Base-by-base conservation (phyloP, 2,113 vertebrate species). In the Vidua macroura region DNA sequence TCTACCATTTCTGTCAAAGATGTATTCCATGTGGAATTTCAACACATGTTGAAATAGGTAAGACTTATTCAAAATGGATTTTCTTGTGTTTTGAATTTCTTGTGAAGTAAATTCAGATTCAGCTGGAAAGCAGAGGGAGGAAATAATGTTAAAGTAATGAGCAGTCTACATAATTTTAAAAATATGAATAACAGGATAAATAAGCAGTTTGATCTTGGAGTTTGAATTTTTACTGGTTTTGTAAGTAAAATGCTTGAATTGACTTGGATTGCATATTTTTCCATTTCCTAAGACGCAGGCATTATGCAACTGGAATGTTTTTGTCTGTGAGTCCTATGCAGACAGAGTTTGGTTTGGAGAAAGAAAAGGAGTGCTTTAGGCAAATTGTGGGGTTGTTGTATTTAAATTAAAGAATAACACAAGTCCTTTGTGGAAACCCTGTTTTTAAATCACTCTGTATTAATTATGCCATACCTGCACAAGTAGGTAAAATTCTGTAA, bases 31-130 rank as follows among this genome's bases (percentile, higher is more conserved):
- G 98, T 62, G 98, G 98, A 58, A 78, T 98, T 83, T 98, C 98
- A 66, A 98, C 98, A 17, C 98, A 98, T 16, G 41, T 98, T 83
- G 98, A 98, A 96, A 98, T 98, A 96, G 98, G 98, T 98, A 93
- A 97, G 97, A 27, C 14, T 3, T 11, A 10, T 58, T 79, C 39
- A 51, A 69, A 76, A 62, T 68, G 4, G 31, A 37, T 92, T 90
- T 85, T 21, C 2, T 1, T 78, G 11, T 53, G 15, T 72, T 95
- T 83, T 74, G 19, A 62, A 21, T 74, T 91, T 63, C 10, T 91
- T 78, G 20, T 44, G 39, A 74, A 84, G 15, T 46, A 41, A 64
- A 53, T 64, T 35, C 39, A 27, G 37, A 20, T 82, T 60, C 1
- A 5, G 4, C 18, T 83, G 31, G 25, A 66, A 93, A 84, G 60